Conservation (phyloP, 2,797 vertebrate genomes). For the Myotis daubentonii region DNA sequence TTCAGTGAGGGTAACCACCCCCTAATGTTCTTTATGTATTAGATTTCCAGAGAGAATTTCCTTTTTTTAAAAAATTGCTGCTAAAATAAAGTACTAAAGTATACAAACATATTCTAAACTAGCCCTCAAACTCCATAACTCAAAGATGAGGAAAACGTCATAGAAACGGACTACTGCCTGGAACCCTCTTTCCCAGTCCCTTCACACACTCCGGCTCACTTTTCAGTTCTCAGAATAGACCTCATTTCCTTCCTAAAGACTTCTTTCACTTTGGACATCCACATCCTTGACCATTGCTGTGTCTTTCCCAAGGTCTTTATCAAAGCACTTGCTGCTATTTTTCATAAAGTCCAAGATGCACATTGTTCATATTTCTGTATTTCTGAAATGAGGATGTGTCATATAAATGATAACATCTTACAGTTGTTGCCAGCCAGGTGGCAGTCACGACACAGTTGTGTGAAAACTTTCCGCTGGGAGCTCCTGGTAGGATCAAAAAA, state of each 20-base stretch:
- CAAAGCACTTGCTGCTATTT: background rate
- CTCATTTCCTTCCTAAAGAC: background rate
- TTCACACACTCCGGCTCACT: background rate
- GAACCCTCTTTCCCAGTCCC: background rate
- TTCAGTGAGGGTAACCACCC: background rate
- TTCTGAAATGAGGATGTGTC: background rate
- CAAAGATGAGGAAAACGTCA: background rate
- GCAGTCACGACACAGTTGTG: background rate
- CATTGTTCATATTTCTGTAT: background rate
- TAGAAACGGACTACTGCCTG: background rate
- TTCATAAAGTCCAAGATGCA: background rate
- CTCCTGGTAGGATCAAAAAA: background rate
- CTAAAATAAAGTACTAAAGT: slow-evolving; percentile 1
- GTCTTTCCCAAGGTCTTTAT: background rate
- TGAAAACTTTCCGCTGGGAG: background rate
- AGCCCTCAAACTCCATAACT: background rate
- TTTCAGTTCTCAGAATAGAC: background rate
- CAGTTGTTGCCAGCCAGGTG: background rate
- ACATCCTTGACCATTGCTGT: background rate
- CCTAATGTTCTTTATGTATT: background rate
- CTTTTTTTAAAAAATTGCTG: background rate
- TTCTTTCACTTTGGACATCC: background rate
- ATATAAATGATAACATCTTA: background rate
- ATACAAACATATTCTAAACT: background rate
- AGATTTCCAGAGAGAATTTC: background rate